Base-by-base conservation (phyloP, 2,888 invertebrate genomes). In the Platerodrilus igneus region DNA sequence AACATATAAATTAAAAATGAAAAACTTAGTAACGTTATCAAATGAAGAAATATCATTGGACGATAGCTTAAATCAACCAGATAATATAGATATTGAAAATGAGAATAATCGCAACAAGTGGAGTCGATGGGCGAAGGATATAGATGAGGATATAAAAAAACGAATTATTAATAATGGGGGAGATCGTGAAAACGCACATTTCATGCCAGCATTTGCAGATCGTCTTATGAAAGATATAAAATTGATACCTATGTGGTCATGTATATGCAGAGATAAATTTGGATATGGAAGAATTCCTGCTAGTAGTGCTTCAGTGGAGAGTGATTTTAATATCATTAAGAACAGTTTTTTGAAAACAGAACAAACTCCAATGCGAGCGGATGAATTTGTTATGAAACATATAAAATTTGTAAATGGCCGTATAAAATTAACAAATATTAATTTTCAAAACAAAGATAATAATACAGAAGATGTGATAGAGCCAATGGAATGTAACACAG, bases 251-350 rank as follows among this genome's bases (percentile, higher is more conserved):
- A 20, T 39, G 13, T 27, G 39, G 39, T 33, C 39, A 2, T 15
- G 16, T 19, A 14, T 32, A 11, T 32, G 14, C 8, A 8, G 39
- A 3, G 20, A 33, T 33, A 9, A 33, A 20, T 33, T 33, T 28
- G 32, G 32, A 25, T 39, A 13, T 17, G 39, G 39, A 13, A 26
- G 39, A 13, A 20, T 38, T 13, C 32, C 38, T 11, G 38, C 38
- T 8, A 19, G 20, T 16, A 38, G 38, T 32, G 38, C 32, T n/a
- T 19, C 38, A 5, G 38, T 38, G 1, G 38, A 38, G 33, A 14
- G 20, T 7, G 33, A 39, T 4, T 30, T 39, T 27, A 11, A 39
- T 25, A 20, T 23, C 23, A n/a, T 31, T 14, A 32, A 39, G 27
- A 37, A 28, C 20, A 15, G 8, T 8, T 9, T 37, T 2, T 28